Conservation (phyloP, 1,140 invertebrate species). For the Drosophila fuyamai region DNA sequence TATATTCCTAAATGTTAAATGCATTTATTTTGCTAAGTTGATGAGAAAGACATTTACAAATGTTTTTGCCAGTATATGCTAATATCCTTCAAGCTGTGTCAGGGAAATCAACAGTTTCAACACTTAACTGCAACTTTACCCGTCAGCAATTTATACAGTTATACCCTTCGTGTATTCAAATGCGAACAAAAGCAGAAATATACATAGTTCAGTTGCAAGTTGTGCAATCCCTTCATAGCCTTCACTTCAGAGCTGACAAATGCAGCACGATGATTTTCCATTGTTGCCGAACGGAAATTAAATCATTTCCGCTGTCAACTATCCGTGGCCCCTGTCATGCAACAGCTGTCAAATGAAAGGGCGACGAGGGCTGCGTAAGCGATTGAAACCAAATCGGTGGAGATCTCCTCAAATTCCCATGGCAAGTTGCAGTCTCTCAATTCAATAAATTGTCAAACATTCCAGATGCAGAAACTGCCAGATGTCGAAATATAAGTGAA, state of each 20-base stretch:
- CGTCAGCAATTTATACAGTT: constrained; percentile 4
- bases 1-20: too few species aligned
- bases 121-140: background rate
- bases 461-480: background rate
- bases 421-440: constrained; percentile 28
- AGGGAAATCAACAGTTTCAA: background rate
- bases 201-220: constrained; percentile 17
- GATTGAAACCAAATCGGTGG: constrained; percentile 46
- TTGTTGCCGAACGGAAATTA: constrained; percentile 69
- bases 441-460: constrained; percentile 27
- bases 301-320: constrained; percentile 73
- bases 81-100: background rate
- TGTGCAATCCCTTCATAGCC: constrained; percentile 17
- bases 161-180: constrained; percentile 12
- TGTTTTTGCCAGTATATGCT: background rate
- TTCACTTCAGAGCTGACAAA: constrained; percentile 30
- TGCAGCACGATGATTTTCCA: constrained; percentile 24
- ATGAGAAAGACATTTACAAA: too few species aligned
- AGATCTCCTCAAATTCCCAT: constrained; percentile 39
- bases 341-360: constrained; percentile 60
- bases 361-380: background rate
- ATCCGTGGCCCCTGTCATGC: constrained; percentile 47
- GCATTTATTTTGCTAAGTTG: too few species aligned
- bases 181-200: constrained; percentile 13
- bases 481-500: too few species aligned